Evolutionary conservation across 2,888 invertebrate species (phyloP).

Genomic region (Napeogenes inachia): DNA sequence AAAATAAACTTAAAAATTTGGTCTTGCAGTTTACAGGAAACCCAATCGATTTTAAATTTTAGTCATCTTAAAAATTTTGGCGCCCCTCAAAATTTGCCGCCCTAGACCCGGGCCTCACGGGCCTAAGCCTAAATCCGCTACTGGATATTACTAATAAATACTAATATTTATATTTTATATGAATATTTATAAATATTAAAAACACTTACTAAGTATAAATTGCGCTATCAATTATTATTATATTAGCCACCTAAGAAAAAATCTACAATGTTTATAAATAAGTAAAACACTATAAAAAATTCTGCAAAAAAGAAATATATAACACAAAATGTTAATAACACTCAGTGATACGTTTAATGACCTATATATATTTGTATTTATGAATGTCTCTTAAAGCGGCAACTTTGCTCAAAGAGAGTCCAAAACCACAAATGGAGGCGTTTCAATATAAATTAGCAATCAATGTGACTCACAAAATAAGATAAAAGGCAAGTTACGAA

Average conservation of each 20-base stretch:
- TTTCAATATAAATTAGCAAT: constrained; percentile 1
- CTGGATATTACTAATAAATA: too few species aligned
- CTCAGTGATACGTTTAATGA: too few species aligned
- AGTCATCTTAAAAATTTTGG: too few species aligned
- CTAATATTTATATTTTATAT: background rate
- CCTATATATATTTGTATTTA: too few species aligned
- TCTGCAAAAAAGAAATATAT: background rate
- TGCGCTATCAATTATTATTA: constrained; percentile 41
- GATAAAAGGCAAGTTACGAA: constrained; percentile 9
- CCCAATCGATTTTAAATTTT: too few species aligned
- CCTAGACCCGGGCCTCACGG: too few species aligned
- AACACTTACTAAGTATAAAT: constrained; percentile 67
- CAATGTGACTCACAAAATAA: constrained; percentile 21
- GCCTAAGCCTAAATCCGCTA: too few species aligned
- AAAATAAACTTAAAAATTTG: too few species aligned
- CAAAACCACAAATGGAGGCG: background rate
- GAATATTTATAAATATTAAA: constrained; percentile 15
- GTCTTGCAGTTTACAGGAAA: too few species aligned
- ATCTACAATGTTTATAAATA: background rate
- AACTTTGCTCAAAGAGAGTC: too few species aligned
- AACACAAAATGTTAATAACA: background rate
- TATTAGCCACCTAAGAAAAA: constrained; percentile 38
- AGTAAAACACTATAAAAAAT: background rate
- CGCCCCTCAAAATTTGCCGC: too few species aligned
- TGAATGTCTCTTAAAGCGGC: too few species aligned